Percentiles rank a stretch among this genome's conserved stretches.
Evolutionary conservation across 2,797 vertebrate genomes (phyloP).

Genomic region (Ctenopoma kingsleyae): DNA sequence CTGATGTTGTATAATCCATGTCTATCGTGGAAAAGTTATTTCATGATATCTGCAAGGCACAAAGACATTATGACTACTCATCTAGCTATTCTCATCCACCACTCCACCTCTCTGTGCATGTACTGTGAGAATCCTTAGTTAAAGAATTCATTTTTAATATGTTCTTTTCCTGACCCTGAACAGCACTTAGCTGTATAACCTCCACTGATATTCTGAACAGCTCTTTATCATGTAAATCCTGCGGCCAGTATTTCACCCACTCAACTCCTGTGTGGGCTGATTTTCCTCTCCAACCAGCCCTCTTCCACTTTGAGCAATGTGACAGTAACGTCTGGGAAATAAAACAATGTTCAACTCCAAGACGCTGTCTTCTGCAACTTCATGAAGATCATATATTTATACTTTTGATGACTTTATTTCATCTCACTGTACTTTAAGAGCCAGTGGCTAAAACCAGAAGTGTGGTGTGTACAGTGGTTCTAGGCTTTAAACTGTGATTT

Average conservation of each 20-base stretch:
- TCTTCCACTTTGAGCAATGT: conserved; percentile 42
- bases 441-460: background rate
- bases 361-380: conserved; percentile 1
- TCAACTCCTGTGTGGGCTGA: conserved; percentile 50
- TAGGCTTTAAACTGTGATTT: background rate
- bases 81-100: background rate
- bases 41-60: too few species aligned
- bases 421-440: conserved; percentile 7
- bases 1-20: too few species aligned
- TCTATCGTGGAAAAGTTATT: too few species aligned
- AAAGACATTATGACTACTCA: background rate
- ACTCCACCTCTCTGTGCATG: background rate
- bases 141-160: background rate
- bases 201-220: conserved; percentile 28
- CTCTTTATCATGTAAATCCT: conserved; percentile 81
- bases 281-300: conserved; percentile 31
- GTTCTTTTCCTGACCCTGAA: background rate
- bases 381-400: background rate
- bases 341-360: conserved; percentile 14
- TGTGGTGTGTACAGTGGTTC: background rate
- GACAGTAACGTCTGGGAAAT: conserved; percentile 41
- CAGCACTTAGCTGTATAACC: conserved; percentile 12
- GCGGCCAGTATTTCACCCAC: conserved; percentile 49
- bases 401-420: background rate
- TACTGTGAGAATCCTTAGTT: background rate